Percentiles rank a stretch among this genome's conserved stretches.
phyloP scores from a whole-genome alignment of 2,113 vertebrate species.

The Meleagris gallopavo region DNA sequence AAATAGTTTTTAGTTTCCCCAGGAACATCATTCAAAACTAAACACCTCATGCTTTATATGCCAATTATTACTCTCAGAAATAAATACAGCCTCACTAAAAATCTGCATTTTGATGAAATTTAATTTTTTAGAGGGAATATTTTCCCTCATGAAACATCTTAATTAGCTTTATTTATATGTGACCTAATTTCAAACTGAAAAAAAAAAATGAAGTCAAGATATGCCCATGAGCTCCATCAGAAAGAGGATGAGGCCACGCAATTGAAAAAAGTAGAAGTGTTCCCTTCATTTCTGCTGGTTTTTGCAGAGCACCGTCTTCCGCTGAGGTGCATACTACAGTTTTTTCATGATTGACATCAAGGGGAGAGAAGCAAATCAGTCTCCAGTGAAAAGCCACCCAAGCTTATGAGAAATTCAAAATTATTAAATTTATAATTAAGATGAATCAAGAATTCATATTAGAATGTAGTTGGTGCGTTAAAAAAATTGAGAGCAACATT shows the following conservation, averaged over 20 bases:
- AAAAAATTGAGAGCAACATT: neutral
- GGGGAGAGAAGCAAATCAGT: neutral
- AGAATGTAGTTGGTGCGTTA: neutral
- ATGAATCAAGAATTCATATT: neutral
- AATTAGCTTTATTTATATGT: slow-evolving; percentile 44
- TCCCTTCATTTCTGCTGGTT: neutral
- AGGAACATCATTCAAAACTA: neutral
- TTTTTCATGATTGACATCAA: neutral
- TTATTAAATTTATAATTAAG: slow-evolving; percentile 41
- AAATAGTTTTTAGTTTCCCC: neutral
- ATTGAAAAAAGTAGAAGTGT: neutral
- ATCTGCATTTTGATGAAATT: slow-evolving; percentile 31
- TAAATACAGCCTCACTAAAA: slow-evolving; percentile 4
- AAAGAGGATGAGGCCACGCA: neutral
- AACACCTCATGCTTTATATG: neutral
- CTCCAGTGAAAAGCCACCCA: slow-evolving; percentile 39
- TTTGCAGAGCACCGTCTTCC: neutral
- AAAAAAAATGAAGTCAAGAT: neutral
- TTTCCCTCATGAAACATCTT: slow-evolving; percentile 29
- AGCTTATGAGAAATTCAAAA: slow-evolving; percentile 46
- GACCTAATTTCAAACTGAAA: slow-evolving; percentile 32
- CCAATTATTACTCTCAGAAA: slow-evolving; percentile 20
- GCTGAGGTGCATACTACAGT: neutral
- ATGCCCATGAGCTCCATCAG: neutral
- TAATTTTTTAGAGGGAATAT: neutral